Base-by-base conservation (phyloP, 2,888 invertebrate genomes). In the Steinernema scapterisci region DNA sequence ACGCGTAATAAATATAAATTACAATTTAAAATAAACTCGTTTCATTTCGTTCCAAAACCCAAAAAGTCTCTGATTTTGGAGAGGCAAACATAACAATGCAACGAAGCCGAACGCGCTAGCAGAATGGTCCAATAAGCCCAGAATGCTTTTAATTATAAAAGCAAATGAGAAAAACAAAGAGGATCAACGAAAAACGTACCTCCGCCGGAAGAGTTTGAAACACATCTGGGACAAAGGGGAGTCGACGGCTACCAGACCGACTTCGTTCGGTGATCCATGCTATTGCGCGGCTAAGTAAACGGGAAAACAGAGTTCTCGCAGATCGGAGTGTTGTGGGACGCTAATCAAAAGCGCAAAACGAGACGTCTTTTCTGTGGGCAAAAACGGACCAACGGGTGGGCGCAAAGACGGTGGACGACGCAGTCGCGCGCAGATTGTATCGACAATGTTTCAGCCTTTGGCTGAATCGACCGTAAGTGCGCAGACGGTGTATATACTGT, bases 381-480 rank as follows among this genome's bases (percentile, higher is more conserved):
- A 63, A 63, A 63, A 63, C 31, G 63, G 63, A 25, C 63, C 31
- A 63, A 63, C 63, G 63, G 63, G 63, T 63, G 31, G 63, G 25
- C 31, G 63, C 31, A 38, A 16, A 63, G 63, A n/a, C 31, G 25
- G 31, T 16, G 63, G 63, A 25, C 63, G 63, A 63, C 63, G 63
- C 63, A 63, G 19, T 27, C 27, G 63, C 31, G 63, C 27, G 63
- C 27, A 63, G 63, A 63, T 63, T 63, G 13, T 63, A 63, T 63
- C 63, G 63, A 63, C 63, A 63, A 63, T 63, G 63, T 31, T 63
- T 63, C 63, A 63, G 63, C 9, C 63, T 63, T 63, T 31, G 38
- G 31, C 38, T 38, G 38, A 38, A 38, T 38, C 63, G 38, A 63
- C 63, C 63, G 63, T 63, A 63, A 63, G 63, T 63, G 63, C 63